phyloP scores from a whole-genome alignment of 2,113 vertebrate species.

The Sisor rabdophorus region DNA sequence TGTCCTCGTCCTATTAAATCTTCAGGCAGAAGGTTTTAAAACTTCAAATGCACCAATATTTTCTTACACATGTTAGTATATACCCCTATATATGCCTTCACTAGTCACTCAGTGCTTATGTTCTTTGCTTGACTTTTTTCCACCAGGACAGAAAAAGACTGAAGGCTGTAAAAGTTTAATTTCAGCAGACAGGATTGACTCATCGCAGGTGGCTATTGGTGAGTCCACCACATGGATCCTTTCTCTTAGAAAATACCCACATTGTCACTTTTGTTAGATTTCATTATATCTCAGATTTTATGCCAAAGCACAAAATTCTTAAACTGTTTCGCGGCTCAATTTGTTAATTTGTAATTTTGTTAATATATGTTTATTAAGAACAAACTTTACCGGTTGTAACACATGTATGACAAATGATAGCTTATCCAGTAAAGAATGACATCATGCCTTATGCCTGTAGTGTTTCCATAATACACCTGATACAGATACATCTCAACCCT shows the following conservation, averaged over 20 bases:
- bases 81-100: constrained; percentile 62
- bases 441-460: not conserved
- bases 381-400: not conserved
- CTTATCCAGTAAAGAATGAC: not conserved
- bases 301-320: not conserved
- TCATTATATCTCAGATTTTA: not conserved
- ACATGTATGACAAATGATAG: not conserved
- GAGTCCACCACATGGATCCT: constrained; percentile 2
- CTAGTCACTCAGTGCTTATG: constrained; percentile 58
- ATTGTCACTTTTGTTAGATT: not conserved
- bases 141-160: constrained; percentile 51
- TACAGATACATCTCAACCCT: not conserved
- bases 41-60: constrained; percentile 74
- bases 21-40: constrained; percentile 78
- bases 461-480: too few relatives aligned
- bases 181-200: constrained; percentile 36
- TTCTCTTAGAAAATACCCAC: constrained; percentile 2
- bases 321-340: not conserved
- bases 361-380: not conserved
- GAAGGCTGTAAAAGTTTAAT: constrained; percentile 63
- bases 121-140: constrained; percentile 59
- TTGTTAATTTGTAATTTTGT: not conserved
- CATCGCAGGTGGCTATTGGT: constrained; percentile 47
- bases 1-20: constrained; percentile 62
- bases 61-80: constrained; percentile 71